Conservation (phyloP, 2,797 vertebrate genomes). For the Hybognathus amarus region DNA sequence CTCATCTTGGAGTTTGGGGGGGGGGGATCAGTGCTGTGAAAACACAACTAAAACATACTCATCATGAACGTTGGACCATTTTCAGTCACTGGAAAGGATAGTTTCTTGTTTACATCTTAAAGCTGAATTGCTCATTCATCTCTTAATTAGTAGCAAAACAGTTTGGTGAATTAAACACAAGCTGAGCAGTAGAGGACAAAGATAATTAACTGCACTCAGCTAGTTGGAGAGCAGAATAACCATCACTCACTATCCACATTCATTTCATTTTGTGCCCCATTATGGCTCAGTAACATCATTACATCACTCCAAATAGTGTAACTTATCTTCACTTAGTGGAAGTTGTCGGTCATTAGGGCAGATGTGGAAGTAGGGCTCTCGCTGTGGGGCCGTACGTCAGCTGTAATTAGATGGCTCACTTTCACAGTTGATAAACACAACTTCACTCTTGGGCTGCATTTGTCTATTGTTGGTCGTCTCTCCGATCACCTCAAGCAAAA, state of each 20-base stretch:
- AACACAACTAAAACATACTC: not conserved
- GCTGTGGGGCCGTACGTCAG: slow-evolving; percentile 16
- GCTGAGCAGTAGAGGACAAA: slow-evolving; percentile 18
- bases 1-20: not conserved
- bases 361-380: slow-evolving; percentile 31
- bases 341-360: slow-evolving; percentile 53
- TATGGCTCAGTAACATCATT: slow-evolving; percentile 49
- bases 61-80: not conserved
- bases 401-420: slow-evolving; percentile 46
- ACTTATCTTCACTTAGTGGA: slow-evolving; percentile 57
- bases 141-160: slow-evolving; percentile 27
- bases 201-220: slow-evolving; percentile 36
- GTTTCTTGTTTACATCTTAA: slow-evolving; percentile 11
- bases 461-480: not conserved
- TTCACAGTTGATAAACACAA: slow-evolving; percentile 30
- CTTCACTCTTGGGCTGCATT: slow-evolving; percentile 33
- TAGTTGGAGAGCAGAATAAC: slow-evolving; percentile 13
- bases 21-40: not conserved
- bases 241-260: slow-evolving; percentile 34
- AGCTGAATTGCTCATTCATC: slow-evolving; percentile 12
- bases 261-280: slow-evolving; percentile 51
- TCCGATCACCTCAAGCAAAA: not conserved
- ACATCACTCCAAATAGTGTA: slow-evolving; percentile 45
- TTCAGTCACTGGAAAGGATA: not conserved
- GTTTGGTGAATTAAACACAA: slow-evolving; percentile 39